Conservation (phyloP, 2,797 vertebrate species). For the Hyperoplus immaculatus region DNA sequence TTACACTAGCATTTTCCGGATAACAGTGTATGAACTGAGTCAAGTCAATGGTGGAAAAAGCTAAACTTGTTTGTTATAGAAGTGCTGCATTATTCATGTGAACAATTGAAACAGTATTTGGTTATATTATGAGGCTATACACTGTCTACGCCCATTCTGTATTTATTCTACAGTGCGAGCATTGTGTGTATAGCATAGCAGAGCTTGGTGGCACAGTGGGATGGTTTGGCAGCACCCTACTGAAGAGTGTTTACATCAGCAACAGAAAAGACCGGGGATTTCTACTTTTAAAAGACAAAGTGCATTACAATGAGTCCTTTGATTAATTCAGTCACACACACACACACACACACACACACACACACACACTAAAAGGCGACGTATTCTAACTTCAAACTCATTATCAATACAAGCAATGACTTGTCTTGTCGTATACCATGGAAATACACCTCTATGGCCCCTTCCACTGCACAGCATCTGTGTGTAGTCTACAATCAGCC, state of each 20-base stretch:
- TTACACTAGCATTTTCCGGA: not conserved
- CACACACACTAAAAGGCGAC: no score
- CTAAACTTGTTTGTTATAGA: not conserved
- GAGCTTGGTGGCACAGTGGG: no score
- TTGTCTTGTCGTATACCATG: not conserved
- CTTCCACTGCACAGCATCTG: conserved; percentile 39
- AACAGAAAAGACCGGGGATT: no score
- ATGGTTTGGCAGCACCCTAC: no score
- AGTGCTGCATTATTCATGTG: not conserved
- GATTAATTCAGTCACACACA: no score
- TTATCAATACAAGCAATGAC: no score
- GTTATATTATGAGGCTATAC: not conserved
- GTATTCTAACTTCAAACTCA: no score
- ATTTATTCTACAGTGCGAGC: no score
- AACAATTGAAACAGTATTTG: not conserved
- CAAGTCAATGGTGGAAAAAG: not conserved
- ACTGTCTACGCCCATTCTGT: not conserved
- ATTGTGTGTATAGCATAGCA: not conserved
- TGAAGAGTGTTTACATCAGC: not conserved
- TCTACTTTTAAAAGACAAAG: no score
- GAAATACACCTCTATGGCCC: not conserved
- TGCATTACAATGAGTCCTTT: no score
- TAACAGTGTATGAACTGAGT: not conserved
- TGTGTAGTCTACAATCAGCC: conserved; percentile 63
- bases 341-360: no score